Percentiles rank a stretch among this genome's conserved stretches.
These are phyloP conservation scores for Spodoptera littoralis DNA, from an alignment of 2,888 invertebrate species.

Conservation along the genomic window DNA sequence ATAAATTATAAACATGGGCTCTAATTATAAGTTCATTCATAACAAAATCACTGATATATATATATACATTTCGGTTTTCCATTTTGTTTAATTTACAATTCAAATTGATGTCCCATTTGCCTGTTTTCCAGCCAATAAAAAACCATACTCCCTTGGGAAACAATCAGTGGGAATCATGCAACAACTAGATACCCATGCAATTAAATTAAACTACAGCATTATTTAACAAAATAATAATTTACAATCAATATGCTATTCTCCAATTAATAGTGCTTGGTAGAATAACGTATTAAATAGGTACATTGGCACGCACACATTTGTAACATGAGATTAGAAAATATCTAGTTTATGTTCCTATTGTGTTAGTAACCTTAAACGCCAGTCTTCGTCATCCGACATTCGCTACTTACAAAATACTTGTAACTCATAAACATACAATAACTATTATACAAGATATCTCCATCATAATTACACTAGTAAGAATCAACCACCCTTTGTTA, in stretches of 20 bases:
- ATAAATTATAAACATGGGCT: conserved; percentile 77
- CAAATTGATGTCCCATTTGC: conserved; percentile 41
- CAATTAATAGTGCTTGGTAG: conserved; percentile 52
- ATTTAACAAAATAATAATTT: conserved; percentile 74
- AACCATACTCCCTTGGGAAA: conserved; percentile 50
- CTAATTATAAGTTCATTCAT: conserved; percentile 76
- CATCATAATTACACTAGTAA: conserved; percentile 29
- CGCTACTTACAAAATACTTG: conserved; percentile 27
- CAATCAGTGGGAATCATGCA: conserved; percentile 70
- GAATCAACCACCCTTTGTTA: conserved; percentile 45
- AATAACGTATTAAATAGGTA: conserved; percentile 65
- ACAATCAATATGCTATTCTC: conserved; percentile 67
- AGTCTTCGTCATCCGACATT: conserved; percentile 23
- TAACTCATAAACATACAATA: conserved; percentile 25
- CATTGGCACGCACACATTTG: conserved; percentile 44
- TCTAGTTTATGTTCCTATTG: conserved; percentile 8
- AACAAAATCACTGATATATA: conserved; percentile 56
- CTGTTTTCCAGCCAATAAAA: conserved; percentile 19
- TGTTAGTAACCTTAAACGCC: conserved; percentile 36
- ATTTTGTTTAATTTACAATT: conserved; percentile 29
- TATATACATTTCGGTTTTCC: conserved; percentile 31
- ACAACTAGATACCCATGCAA: conserved; percentile 74
- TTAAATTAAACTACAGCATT: conserved; percentile 67
- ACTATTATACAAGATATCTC: conserved; percentile 25
- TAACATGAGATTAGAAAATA: conserved; percentile 43